Evolutionary conservation across 2,113 vertebrate species (phyloP), one percentile per base, ranked within the genome.

Genomic region (Seriola aureovittata): DNA sequence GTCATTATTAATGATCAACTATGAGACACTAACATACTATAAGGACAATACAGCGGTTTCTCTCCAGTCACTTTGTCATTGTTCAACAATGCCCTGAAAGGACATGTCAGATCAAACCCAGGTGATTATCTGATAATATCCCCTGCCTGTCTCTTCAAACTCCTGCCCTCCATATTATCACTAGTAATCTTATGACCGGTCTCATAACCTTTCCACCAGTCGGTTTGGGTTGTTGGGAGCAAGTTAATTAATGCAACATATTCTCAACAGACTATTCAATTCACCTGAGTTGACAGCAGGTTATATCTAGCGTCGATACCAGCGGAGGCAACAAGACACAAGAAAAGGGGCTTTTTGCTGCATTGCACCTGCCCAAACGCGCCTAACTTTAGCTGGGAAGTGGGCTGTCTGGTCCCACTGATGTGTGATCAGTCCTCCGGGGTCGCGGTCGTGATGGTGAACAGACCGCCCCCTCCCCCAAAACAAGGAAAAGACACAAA

Each of bases 351-450:
- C 60, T 76, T 74, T 93, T 92, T 95, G 90, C 94, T 95, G 94
- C 94, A 95, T 93, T 94, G 94, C 94, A 95, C 93, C 94, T 94
- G 87, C 70, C 19, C 78, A 81, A 88, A 91, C 75, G 80, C 84
- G 55, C 71, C 70, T 60, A 92, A 93, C 86, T 93, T 94, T 82
- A 44, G 25, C 73, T 14, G 52, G 78, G 73, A 84, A 90, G 85
- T 83, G 80, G 44, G 62, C 68, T 70, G 84, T 74, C 81, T 88
- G 71, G 64, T 85, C 69, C 87, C 75, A 16, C 68, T 52, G 32
- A 42, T 62, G 71, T 70, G 81, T 52, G 75, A 57, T 57, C 65
- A 14, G 81, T 81, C 60, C 66, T 54, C 64, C 52, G 66, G 46
- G 75, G 69, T 78, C 81, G 78, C 55, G 84, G 66, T 81, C 84